These are phyloP conservation scores for Whitmania pigra DNA, from an alignment of 1,140 invertebrate genomes.

Conservation along the genomic window DNA sequence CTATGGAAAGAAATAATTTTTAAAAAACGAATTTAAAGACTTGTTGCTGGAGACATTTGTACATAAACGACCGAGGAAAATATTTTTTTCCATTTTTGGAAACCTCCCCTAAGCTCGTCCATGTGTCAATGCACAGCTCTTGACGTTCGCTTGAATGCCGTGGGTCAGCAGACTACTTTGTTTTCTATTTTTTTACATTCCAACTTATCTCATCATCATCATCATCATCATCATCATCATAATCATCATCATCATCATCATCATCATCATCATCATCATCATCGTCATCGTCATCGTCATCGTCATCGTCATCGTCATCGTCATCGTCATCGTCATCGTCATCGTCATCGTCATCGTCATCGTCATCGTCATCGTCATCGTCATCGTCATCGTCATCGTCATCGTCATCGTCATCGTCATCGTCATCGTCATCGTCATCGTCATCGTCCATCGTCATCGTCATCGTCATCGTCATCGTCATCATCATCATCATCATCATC, in stretches of 20 bases:
- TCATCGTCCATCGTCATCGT: not conserved
- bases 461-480: conserved; percentile 3
- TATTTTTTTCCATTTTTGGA: conserved; percentile 27
- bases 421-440: conserved; percentile 2
- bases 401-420: not conserved
- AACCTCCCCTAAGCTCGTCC: not conserved
- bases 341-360: not conserved
- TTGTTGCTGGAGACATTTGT: no score
- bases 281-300: not conserved
- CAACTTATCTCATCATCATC: no score
- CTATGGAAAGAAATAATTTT: no score
- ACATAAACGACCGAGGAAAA: conserved; percentile 14
- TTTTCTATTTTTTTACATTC: no score
- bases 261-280: conserved; percentile 8
- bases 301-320: not conserved
- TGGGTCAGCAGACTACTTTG: no score
- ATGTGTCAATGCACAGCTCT: no score
- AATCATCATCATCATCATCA: not conserved
- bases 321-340: not conserved
- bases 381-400: not conserved
- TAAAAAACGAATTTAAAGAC: no score
- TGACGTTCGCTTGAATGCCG: no score
- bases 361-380: not conserved
- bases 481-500: not conserved
- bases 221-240: conserved; percentile 13